Evolutionary conservation across 1,140 invertebrate species (phyloP).

Genomic region (Proales similis): DNA sequence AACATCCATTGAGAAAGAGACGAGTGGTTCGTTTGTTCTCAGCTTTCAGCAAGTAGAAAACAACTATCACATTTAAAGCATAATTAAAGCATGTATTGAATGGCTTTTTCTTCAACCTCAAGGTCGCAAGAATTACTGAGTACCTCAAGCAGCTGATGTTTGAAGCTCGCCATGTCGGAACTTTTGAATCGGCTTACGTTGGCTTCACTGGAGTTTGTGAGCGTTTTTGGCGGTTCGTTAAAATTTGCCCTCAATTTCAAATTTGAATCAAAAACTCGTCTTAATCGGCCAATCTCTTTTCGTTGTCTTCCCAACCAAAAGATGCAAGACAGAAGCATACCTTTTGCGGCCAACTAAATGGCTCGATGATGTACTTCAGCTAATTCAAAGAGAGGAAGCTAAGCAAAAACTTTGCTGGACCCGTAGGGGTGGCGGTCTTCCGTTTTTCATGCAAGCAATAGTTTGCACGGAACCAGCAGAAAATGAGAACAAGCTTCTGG

Average conservation of each 20-base stretch:
- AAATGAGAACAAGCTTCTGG: slow-evolving; percentile 54
- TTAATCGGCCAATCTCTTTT: too few relatives aligned
- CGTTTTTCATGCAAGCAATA: slow-evolving; percentile 73
- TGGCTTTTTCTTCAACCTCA: slow-evolving; percentile 13
- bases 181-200: slow-evolving; percentile 86
- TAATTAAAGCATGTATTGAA: background rate
- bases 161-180: slow-evolving; percentile 81
- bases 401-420: slow-evolving; percentile 65
- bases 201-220: slow-evolving; percentile 71
- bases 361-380: slow-evolving; percentile 22
- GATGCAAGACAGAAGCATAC: background rate
- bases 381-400: slow-evolving; percentile 28
- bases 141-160: slow-evolving; percentile 54
- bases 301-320: too few relatives aligned
- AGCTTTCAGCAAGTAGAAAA: slow-evolving; percentile 41
- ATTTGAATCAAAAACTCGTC: background rate
- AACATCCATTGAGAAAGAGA: slow-evolving; percentile 37
- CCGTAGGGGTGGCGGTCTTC: slow-evolving; percentile 77
- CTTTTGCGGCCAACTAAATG: slow-evolving; percentile 2
- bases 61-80: too few relatives aligned
- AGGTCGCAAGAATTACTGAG: slow-evolving; percentile 45
- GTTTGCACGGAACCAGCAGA: slow-evolving; percentile 15
- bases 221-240: slow-evolving; percentile 59
- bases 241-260: background rate
- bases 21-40: slow-evolving; percentile 38